Evolutionary conservation across 2,888 invertebrate species (phyloP), one percentile per base, ranked within the genome.

Genomic region (Ophion obscuratus): DNA sequence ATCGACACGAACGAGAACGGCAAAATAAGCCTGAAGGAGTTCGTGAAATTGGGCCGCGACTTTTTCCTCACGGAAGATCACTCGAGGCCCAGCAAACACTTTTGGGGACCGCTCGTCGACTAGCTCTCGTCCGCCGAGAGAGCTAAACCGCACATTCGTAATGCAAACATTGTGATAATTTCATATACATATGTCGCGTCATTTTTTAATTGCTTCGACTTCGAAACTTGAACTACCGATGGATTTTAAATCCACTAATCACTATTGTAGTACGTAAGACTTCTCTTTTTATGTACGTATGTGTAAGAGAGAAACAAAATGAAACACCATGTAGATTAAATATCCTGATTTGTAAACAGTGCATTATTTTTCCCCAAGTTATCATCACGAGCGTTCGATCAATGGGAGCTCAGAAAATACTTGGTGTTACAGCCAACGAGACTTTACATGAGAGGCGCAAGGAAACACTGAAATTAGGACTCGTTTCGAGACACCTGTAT

Each of bases 1-100:
- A 97, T 98, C 89, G 98, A 98, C 92, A 96, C 95, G 80, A 97
- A 98, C 92, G 96, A 95, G 92, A 97, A 98, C 92, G 97, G 97
- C 66, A 96, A 96, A 93, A 93, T 98, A 80, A 96, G 96, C 27
- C 92, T 96, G 82, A 96, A 97, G 92, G 98, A 98, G 94, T 98
- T 98, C 92, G 96, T 97, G 36, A 96, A 96, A 91, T 95, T 97
- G 83, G 98, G 98, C 40, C 96, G 97, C 85, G 97, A 98, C 88
- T 98, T 96, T 93, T 97, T 98, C 94, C 94, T 96, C 76, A 96
- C 97, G 0, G 97, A 97, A 92, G 97, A 98, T 92, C 96, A 97
- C 89, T 95, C 95, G 3, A 95, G 95, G 88, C 96, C 97, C 85
- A 97, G 97, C 90, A 97, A 97, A 94, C 96, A 97, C 95, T 98